Evolutionary conservation across 2,888 invertebrate genomes (phyloP), one percentile per base, ranked within the genome.

Genomic region (Erpobdella octoculata): DNA sequence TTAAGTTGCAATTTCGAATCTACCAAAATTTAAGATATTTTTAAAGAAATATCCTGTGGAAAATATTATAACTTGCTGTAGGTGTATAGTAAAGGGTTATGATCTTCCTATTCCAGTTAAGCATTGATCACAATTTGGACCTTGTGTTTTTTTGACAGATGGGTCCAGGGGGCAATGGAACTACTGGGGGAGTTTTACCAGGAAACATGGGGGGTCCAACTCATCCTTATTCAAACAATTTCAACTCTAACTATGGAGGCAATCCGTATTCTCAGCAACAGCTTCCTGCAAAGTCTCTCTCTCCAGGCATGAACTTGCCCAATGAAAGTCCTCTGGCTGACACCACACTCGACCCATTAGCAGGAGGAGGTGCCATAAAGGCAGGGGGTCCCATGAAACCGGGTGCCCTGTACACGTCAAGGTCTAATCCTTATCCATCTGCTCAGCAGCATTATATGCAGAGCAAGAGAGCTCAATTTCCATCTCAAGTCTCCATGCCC

Each of bases 401-500:
- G 53, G 53, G 53, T 21, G 1, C 53, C 5, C 53, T 53, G 1
- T 53, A 53, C 8, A 53, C 53, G 1, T 53, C 35, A 33, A 87
- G 92, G 79, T 88, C 91, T 85, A 87, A 90, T 66, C 92, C 93
- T 1, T 93, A 93, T 83, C 92, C 92, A 31, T 89, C 66, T 41
- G 53, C 88, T 73, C 90, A 91, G 18, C 89, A 89, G 73, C 90
- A 91, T 89, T 90, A 92, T 82, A 90, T 91, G 88, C 87, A 88
- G 72, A 90, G 90, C 80, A 90, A 92, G 78, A 87, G 90, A 79
- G 86, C 87, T 73, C 85, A 84, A 75, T 73, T 73, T 67, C 74
- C 74, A 9, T 71, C 62, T 31, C 35, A 31, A 62, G 33, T 62
- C 3, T 62, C 53, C 21, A 53, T 53, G 53, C 53, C 53, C 1